Percentiles rank a stretch among this genome's conserved stretches.
Conservation (phyloP, 2,113 vertebrate species). For the Cyanoderma ruficeps region DNA sequence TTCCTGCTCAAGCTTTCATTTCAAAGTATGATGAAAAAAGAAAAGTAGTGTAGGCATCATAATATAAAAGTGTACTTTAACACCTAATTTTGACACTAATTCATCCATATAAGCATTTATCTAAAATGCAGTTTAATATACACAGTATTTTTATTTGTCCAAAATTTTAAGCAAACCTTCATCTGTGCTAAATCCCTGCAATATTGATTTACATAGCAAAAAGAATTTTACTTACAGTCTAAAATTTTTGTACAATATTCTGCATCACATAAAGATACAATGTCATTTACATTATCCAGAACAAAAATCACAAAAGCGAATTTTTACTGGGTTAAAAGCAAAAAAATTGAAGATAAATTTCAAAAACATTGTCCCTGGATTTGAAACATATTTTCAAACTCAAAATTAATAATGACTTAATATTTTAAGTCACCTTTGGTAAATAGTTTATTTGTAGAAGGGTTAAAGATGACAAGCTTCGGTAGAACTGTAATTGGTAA, state of each 20-base stretch:
- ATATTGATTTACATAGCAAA: background rate
- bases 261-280: background rate
- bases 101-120: background rate
- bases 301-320: background rate
- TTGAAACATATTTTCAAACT: background rate
- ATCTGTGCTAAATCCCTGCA: background rate
- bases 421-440: background rate
- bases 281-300: background rate
- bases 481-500: background rate
- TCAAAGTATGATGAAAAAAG: background rate
- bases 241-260: background rate
- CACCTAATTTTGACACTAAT: background rate
- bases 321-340: background rate
- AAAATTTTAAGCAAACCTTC: background rate
- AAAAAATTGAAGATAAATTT: background rate
- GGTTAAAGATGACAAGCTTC: background rate
- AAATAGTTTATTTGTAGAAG: background rate
- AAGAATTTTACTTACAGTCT: background rate
- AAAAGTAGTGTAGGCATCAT: background rate
- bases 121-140: background rate
- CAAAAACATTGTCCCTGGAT: background rate
- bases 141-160: background rate
- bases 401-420: background rate
- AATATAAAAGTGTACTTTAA: background rate
- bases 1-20: constrained; percentile 81